phyloP scores from a whole-genome alignment of 2,113 vertebrate species.

The Paramormyrops kingsleyae region DNA sequence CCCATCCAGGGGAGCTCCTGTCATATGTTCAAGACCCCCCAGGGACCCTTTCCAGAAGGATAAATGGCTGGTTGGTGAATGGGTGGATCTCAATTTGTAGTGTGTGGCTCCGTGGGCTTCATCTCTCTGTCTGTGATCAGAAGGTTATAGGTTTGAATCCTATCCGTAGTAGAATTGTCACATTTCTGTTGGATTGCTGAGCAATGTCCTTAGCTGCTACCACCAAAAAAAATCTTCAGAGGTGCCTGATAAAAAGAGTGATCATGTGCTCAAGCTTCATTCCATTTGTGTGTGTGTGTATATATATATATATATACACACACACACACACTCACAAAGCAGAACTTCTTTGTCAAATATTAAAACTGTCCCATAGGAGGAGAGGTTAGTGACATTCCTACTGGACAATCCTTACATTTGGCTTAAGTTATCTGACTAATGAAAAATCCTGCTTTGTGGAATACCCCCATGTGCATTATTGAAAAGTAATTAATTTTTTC shows the following conservation, averaged over 20 bases:
- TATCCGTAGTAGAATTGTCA: background rate
- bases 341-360: background rate
- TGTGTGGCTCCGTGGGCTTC: background rate
- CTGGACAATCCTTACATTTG: background rate
- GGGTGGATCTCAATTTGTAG: background rate
- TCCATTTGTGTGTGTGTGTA: background rate
- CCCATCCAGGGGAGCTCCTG: background rate
- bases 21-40: background rate
- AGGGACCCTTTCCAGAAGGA: background rate
- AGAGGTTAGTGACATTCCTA: background rate
- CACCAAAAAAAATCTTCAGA: background rate
- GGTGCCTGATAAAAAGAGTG: no score
- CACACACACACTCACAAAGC: background rate
- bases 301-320: background rate
- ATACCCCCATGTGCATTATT: background rate
- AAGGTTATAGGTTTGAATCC: background rate
- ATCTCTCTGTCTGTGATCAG: background rate
- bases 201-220: background rate
- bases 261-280: background rate
- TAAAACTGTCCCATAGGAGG: background rate
- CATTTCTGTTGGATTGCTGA: background rate
- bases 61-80: background rate
- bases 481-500: no score
- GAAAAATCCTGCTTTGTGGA: background rate
- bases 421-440: background rate